Conservation (phyloP, 2,888 invertebrate genomes). For the Busseola fusca region DNA sequence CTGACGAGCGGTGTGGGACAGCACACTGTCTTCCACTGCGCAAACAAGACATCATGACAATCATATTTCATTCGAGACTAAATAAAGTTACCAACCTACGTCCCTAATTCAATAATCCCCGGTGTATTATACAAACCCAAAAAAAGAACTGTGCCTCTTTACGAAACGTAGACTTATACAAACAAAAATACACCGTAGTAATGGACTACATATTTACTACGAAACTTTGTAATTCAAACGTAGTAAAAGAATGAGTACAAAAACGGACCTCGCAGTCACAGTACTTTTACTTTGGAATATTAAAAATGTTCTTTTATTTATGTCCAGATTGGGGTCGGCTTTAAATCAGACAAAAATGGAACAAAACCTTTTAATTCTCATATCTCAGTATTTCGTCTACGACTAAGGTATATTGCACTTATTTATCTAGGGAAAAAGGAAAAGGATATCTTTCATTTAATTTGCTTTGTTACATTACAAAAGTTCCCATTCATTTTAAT, state of each 20-base stretch:
- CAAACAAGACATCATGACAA: conserved; percentile 19
- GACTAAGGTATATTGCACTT: conserved; percentile 15
- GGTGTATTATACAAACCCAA: conserved; percentile 26
- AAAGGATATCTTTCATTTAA: conserved; percentile 46
- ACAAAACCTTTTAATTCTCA: conserved; percentile 39
- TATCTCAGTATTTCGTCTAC: conserved; percentile 10
- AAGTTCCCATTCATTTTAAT: conserved; percentile 68
- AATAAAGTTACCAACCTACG: not conserved
- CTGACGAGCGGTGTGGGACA: conserved; percentile 79
- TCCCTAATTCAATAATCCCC: conserved; percentile 26
- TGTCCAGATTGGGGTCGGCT: conserved; percentile 34
- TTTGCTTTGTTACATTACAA: conserved; percentile 51
- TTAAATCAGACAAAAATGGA: conserved; percentile 42
- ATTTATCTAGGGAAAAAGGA: conserved; percentile 9
- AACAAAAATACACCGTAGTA: conserved; percentile 32
- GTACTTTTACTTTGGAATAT: conserved; percentile 44
- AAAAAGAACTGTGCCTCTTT: conserved; percentile 37
- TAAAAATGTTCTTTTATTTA: conserved; percentile 49
- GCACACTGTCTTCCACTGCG: conserved; percentile 82
- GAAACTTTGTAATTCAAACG: conserved; percentile 44
- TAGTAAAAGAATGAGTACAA: conserved; percentile 40
- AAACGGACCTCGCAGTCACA: conserved; percentile 33
- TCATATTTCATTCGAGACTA: conserved; percentile 14
- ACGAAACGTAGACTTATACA: conserved; percentile 21
- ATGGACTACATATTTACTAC: conserved; percentile 28